Evolutionary conservation across 2,113 vertebrate genomes (phyloP).

Genomic region (Chionis minor): DNA sequence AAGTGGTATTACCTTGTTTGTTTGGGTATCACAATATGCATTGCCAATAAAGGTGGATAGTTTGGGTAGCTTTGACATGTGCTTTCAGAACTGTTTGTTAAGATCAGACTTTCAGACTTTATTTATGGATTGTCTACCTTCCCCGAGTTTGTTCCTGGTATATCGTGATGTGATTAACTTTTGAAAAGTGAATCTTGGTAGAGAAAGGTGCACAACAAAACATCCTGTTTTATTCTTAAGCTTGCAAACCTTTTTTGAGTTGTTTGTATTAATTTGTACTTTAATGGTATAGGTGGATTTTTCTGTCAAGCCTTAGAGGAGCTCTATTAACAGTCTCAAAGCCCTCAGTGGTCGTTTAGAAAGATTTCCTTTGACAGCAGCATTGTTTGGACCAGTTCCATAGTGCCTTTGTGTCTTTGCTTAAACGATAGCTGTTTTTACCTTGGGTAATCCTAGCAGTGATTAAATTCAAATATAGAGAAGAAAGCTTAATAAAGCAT

Average conservation of each 20-base stretch:
- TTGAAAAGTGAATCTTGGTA: neutral
- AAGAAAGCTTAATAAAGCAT: slow-evolving; percentile 21
- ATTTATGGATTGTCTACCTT: neutral
- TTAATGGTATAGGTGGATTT: neutral
- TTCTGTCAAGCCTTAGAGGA: neutral
- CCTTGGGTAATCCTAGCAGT: neutral
- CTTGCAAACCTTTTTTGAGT: neutral
- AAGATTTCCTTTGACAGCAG: neutral
- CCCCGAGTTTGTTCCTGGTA: neutral
- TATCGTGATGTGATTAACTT: accelerated
- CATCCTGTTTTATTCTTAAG: neutral
- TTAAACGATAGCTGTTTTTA: neutral
- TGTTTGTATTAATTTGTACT: neutral
- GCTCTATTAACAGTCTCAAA: neutral
- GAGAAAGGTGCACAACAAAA: neutral
- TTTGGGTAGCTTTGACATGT: neutral
- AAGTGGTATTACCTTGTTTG: neutral
- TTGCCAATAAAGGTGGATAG: neutral
- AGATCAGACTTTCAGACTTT: neutral
- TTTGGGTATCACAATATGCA: neutral
- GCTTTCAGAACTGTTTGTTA: neutral
- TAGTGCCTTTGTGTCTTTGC: neutral
- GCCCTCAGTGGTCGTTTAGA: neutral
- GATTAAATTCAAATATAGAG: slow-evolving; percentile 25
- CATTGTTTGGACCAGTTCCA: neutral